A percentile compares a stretch with the other conserved stretches of the same genome.
These are phyloP conservation scores for Pelodiscus sinensis DNA, from an alignment of 2,113 vertebrate species.

Conservation along the genomic window DNA sequence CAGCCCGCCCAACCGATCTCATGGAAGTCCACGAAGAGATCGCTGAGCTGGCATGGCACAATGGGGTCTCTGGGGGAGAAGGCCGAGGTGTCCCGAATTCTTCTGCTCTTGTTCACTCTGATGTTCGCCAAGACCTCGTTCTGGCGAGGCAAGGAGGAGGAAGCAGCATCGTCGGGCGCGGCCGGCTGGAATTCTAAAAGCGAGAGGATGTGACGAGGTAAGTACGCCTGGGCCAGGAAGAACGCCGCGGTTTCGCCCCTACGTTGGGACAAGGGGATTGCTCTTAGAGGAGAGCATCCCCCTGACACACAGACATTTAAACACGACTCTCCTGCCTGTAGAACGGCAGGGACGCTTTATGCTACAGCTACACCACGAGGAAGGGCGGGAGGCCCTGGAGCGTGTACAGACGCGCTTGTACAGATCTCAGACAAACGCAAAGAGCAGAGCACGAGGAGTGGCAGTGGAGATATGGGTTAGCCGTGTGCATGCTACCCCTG, in stretches of 20 bases:
- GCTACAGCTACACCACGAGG: background rate
- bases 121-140: rapidly evolving
- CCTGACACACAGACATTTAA: background rate
- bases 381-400: background rate
- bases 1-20: conserved; percentile 88
- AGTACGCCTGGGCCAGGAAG: background rate
- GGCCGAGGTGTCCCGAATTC: conserved; percentile 43
- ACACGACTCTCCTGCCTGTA: background rate
- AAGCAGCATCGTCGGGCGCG: background rate
- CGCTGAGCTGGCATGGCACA: conserved; percentile 75
- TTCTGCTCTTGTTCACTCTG: conserved; percentile 49
- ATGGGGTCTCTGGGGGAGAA: background rate
- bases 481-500: background rate
- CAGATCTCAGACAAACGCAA: background rate
- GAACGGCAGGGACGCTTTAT: background rate
- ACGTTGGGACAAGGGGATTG: background rate
- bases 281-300: background rate
- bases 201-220: rapidly evolving
- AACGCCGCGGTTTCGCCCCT: background rate
- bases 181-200: conserved; percentile 34
- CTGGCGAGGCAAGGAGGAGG: rapidly evolving
- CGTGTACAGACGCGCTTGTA: background rate
- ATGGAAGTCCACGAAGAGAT: conserved; percentile 86
- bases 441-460: background rate
- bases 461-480: background rate